A percentile compares a stretch with the other conserved stretches of the same genome.
Conservation (phyloP, 2,113 vertebrate species). For the Triplophysa rosa region DNA sequence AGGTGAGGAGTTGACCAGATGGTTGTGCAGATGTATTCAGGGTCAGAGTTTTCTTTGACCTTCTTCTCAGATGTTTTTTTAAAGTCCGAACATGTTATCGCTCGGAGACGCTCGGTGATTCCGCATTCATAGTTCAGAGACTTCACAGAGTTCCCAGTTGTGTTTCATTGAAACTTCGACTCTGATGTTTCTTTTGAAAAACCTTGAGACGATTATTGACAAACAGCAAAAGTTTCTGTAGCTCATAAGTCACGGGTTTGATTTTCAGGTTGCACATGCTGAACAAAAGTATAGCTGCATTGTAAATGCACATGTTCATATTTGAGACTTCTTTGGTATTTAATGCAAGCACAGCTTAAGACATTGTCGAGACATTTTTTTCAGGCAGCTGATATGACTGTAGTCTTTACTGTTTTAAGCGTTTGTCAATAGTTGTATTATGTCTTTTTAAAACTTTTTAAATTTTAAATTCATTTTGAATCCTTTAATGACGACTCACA, state of each 20-base stretch:
- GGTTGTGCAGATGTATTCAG: conserved; percentile 31
- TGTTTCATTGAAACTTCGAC: background rate
- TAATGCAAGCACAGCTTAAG: too few relatives aligned
- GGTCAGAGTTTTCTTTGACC: conserved; percentile 14
- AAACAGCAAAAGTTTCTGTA: background rate
- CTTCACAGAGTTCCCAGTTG: background rate
- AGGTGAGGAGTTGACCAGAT: conserved; percentile 6
- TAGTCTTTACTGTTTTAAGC: too few relatives aligned
- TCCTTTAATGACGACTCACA: background rate
- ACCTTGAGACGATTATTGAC: background rate
- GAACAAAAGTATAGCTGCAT: too few relatives aligned
- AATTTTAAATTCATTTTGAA: background rate
- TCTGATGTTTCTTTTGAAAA: background rate
- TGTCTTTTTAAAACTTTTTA: background rate
- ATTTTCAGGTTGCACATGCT: too few relatives aligned
- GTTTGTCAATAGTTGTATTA: background rate
- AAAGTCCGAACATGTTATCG: background rate
- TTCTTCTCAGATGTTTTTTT: background rate
- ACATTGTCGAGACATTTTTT: too few relatives aligned
- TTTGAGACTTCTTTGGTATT: too few relatives aligned
- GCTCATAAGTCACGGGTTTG: too few relatives aligned
- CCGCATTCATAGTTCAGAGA: background rate
- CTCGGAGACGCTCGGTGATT: background rate
- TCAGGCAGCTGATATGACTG: too few relatives aligned
- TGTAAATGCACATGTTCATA: too few relatives aligned